phyloP scores from a whole-genome alignment of 1,140 invertebrate species.

The Atta cephalotes region DNA sequence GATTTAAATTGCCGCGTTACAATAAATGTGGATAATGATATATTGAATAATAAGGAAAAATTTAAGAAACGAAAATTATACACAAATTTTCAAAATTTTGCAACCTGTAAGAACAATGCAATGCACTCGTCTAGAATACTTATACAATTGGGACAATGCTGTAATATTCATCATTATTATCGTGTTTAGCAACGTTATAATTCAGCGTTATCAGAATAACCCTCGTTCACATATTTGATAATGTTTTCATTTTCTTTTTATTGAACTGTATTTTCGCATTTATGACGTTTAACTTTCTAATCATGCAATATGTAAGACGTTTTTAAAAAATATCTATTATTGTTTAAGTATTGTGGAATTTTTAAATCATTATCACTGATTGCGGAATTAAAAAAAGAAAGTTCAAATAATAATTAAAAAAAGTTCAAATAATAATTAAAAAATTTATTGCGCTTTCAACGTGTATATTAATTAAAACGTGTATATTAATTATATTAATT shows the following conservation, averaged over 20 bases:
- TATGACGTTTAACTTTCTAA: neutral
- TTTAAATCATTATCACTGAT: neutral
- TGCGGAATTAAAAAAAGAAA: neutral
- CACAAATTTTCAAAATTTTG: neutral
- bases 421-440: neutral
- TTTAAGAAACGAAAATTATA: neutral
- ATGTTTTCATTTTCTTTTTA: conserved; percentile 18
- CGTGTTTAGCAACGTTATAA: neutral
- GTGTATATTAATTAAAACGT: neutral
- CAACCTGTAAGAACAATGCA: neutral
- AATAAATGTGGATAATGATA: neutral
- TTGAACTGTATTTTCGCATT: neutral
- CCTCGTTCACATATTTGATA: neutral
- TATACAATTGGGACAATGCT: neutral
- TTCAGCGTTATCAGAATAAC: conserved; percentile 20
- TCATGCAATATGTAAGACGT: neutral
- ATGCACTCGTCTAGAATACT: conserved; percentile 10
- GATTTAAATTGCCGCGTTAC: neutral
- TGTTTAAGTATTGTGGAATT: neutral
- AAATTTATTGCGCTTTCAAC: neutral
- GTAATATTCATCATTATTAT: neutral
- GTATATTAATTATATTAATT: too few relatives aligned
- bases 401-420: neutral
- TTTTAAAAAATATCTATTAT: neutral
- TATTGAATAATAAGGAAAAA: neutral